A percentile compares a stretch with the other conserved stretches of the same genome.
Conservation (phyloP, 2,113 vertebrate species). For the Onychorhynchus coronatus region DNA sequence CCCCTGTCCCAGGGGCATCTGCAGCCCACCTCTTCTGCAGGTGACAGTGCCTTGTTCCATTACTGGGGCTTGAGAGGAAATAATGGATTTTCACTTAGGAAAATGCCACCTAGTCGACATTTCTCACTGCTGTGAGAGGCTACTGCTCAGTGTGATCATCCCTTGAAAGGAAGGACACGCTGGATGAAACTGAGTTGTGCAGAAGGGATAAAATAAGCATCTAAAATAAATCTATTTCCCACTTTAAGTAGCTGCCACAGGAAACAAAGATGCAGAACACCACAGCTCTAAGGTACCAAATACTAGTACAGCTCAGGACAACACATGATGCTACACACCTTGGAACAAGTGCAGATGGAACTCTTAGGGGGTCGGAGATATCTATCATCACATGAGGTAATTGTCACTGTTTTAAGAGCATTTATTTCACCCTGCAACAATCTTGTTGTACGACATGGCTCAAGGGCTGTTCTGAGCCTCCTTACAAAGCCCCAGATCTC, state of each 20-base stretch:
- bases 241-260: neutral
- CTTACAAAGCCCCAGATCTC: neutral
- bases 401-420: neutral
- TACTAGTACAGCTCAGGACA: neutral
- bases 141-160: accelerated
- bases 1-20: neutral
- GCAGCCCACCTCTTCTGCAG: neutral
- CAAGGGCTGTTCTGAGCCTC: neutral
- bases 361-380: neutral
- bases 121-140: neutral
- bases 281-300: neutral
- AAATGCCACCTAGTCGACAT: neutral
- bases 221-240: neutral
- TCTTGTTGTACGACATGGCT: neutral
- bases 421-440: neutral
- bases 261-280: neutral
- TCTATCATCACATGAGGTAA: neutral
- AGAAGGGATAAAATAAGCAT: neutral
- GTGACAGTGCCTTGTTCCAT: neutral
- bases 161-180: neutral
- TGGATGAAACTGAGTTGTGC: neutral
- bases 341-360: neutral
- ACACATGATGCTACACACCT: accelerated
- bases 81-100: neutral
- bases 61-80: neutral